phyloP scores from a whole-genome alignment of 2,797 vertebrate species.

The Catharus ustulatus region DNA sequence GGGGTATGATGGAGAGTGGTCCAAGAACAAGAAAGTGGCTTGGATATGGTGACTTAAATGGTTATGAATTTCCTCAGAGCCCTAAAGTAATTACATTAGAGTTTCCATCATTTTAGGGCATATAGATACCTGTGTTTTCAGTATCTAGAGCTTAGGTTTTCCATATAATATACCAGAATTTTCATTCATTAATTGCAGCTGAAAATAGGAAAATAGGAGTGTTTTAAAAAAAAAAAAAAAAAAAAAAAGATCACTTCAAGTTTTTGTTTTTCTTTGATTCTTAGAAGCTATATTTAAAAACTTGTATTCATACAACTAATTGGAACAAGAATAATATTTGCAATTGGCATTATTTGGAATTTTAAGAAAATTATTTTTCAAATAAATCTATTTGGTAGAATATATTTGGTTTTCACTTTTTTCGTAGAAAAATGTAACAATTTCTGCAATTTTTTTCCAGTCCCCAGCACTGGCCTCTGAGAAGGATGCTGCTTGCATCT shows the following conservation, averaged over 20 bases:
- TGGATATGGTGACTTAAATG: background rate
- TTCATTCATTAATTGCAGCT: background rate
- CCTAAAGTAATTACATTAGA: background rate
- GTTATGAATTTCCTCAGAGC: background rate
- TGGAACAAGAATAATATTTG: background rate
- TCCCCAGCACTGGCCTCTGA: constrained; percentile 81
- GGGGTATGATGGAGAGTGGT: background rate
- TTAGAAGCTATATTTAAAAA: background rate
- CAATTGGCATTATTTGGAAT: background rate
- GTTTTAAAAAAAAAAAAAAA: background rate
- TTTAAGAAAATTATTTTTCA: background rate
- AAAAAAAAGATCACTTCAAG: background rate
- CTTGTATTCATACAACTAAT: background rate
- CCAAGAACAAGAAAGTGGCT: background rate
- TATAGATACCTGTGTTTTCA: background rate
- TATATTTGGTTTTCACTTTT: background rate
- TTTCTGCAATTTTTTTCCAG: constrained; percentile 39
- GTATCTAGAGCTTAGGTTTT: background rate
- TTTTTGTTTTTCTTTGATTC: background rate
- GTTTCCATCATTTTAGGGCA: background rate
- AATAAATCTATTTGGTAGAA: background rate
- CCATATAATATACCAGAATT: background rate
- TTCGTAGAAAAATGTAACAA: background rate
- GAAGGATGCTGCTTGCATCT: constrained; percentile 83
- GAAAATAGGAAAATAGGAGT: background rate